A percentile compares a stretch with the other conserved stretches of the same genome.
Conservation (phyloP, 2,888 invertebrate genomes). For the Synanthedon vespiformis region DNA sequence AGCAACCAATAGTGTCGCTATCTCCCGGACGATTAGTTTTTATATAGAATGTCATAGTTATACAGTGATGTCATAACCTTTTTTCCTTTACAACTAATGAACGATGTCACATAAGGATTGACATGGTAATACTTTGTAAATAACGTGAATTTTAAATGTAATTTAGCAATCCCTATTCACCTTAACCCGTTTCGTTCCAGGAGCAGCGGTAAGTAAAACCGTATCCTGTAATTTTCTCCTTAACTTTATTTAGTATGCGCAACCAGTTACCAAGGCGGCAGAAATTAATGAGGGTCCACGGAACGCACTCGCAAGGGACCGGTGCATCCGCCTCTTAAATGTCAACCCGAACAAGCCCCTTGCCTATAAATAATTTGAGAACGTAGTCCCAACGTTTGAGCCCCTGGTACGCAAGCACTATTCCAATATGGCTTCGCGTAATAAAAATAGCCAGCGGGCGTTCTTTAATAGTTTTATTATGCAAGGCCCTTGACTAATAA, state of each 20-base stretch:
- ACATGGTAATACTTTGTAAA: no score
- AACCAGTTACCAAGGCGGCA: conserved; percentile 37
- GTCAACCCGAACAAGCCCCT: conserved; percentile 47
- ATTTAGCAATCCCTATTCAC: neutral
- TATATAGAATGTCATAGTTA: no score
- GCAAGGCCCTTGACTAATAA: conserved; percentile 17
- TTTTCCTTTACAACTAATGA: no score
- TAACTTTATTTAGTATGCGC: conserved; percentile 21
- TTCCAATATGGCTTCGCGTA: conserved; percentile 45
- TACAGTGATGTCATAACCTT: no score
- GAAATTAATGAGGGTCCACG: conserved; percentile 46
- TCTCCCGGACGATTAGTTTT: no score
- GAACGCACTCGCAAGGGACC: conserved; percentile 26
- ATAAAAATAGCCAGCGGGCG: conserved; percentile 45
- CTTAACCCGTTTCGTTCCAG: neutral
- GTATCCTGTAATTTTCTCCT: conserved; percentile 14
- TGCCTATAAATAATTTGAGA: conserved; percentile 60
- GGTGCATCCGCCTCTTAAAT: conserved; percentile 59
- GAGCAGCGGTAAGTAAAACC: neutral
- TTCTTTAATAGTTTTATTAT: conserved; percentile 22
- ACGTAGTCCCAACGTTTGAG: conserved; percentile 31
- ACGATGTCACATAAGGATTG: no score
- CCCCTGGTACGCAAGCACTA: conserved; percentile 20
- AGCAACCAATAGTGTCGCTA: no score
- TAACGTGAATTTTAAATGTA: no score